Evolutionary conservation across 2,888 invertebrate species (phyloP), one percentile per base, ranked within the genome.

Genomic region (Hydriomena furcata): DNA sequence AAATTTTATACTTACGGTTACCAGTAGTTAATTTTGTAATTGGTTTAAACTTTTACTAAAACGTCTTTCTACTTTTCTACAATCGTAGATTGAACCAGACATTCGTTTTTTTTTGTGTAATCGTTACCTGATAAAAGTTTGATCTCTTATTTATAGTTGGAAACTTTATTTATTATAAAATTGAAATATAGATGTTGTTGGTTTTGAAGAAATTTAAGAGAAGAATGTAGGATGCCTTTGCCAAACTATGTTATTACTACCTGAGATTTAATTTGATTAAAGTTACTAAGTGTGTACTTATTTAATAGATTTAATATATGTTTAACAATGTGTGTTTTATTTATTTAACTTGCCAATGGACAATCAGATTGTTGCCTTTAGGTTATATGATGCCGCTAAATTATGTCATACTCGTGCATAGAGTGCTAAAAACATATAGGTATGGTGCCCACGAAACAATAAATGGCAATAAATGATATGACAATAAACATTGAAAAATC

Each of bases 81-180:
- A 3, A 27, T 37, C 43, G 48, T 52, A 34, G 35, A 54, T 23
- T 17, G 28, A 51, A 47, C 45, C 48, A 45, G 40, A 35, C 6
- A 43, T 40, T 27, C 47, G 41, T 46, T 31, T 46, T n/a, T n/a
- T 34, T 24, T 52, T 43, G 50, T 44, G 49, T 57, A 52, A 60
- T 76, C 63, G 86, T 86, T 89, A 88, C 88, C 88, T 89, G 86
- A 88, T 80, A 78, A 77, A 84, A 77, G 81, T 84, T 80, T 89
- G 89, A 89, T 89, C 89, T 89, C 89, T 79, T 83, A 79, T 76
- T 81, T 84, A 52, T 61, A 85, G 81, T 71, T 67, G 63, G 63
- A 79, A 79, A 75, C 79, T 74, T 79, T 79, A 79, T 79, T 81
- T 76, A 78, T 76, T 70, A 79, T n/a, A 62, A 69, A 73, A 67